Percentiles rank a stretch among this genome's conserved stretches.
These are phyloP conservation scores for Eulemur albifrons DNA, from an alignment of 2,797 vertebrate genomes.

Conservation along the genomic window DNA sequence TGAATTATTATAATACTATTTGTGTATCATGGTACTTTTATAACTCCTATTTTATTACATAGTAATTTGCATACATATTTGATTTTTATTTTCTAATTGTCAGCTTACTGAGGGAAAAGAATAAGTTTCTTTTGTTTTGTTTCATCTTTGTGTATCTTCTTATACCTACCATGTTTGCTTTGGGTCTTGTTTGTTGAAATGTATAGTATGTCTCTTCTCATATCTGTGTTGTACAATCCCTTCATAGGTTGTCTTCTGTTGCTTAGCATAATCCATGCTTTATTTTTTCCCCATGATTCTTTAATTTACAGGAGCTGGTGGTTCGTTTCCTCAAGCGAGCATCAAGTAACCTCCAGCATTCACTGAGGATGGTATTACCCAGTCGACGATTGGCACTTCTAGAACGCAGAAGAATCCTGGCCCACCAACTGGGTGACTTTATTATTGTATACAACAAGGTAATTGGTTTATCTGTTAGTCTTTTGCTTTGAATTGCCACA, in stretches of 20 bases:
- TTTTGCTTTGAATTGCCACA: not conserved
- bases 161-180: not conserved
- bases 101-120: not conserved
- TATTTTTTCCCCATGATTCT: constrained; percentile 22
- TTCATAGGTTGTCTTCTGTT: not conserved
- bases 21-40: not conserved
- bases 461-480: not conserved
- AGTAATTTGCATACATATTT: not conserved
- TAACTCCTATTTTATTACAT: not conserved
- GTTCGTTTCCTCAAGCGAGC: constrained; percentile 94
- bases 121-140: not conserved
- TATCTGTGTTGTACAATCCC: not conserved
- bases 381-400: constrained; percentile 87
- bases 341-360: constrained; percentile 92
- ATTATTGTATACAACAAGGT: constrained; percentile 94
- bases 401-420: constrained; percentile 91
- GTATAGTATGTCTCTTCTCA: not conserved
- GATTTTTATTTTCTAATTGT: constrained; percentile 41
- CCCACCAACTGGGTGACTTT: constrained; percentile 93
- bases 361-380: constrained; percentile 89
- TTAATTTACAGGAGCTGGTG: constrained; percentile 91
- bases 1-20: not conserved
- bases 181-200: not conserved
- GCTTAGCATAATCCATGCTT: not conserved
- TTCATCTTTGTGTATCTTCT: not conserved